A percentile compares a stretch with the other conserved stretches of the same genome.
phyloP scores from a whole-genome alignment of 2,113 vertebrate genomes.

The Phyllostomus discolor region DNA sequence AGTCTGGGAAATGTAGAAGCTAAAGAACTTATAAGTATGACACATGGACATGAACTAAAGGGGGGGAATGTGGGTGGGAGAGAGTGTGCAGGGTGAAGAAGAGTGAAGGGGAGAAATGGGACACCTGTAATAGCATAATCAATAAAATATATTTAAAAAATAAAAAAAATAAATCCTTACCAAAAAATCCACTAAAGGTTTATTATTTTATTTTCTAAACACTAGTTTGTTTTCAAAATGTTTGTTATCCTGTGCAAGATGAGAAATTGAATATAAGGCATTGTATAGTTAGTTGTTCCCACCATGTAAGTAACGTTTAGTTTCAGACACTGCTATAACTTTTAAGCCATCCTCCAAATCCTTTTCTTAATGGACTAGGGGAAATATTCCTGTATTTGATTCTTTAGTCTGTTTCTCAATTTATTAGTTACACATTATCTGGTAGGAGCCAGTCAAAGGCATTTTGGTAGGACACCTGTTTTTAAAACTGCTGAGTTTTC shows the following conservation, averaged over 20 bases:
- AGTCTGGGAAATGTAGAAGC: too few relatives aligned
- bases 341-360: background rate
- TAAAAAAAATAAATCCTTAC: too few relatives aligned
- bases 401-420: background rate
- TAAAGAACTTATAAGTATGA: too few relatives aligned
- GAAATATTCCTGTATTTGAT: background rate
- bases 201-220: background rate
- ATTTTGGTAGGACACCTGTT: background rate
- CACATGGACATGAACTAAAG: too few relatives aligned
- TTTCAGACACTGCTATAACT: background rate
- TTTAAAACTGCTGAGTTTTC: background rate
- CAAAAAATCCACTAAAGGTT: background rate
- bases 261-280: background rate
- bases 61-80: too few relatives aligned
- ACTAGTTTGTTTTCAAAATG: constrained; percentile 19
- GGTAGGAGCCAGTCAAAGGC: background rate
- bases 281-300: background rate
- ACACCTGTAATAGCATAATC: too few relatives aligned
- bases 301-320: background rate
- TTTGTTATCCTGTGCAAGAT: background rate
- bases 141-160: too few relatives aligned
- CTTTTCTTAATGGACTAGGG: background rate
- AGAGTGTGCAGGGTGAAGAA: too few relatives aligned
- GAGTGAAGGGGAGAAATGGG: too few relatives aligned
- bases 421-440: background rate